These are phyloP conservation scores for Ametastegia equiseti DNA, from an alignment of 2,888 invertebrate species.

Conservation along the genomic window DNA sequence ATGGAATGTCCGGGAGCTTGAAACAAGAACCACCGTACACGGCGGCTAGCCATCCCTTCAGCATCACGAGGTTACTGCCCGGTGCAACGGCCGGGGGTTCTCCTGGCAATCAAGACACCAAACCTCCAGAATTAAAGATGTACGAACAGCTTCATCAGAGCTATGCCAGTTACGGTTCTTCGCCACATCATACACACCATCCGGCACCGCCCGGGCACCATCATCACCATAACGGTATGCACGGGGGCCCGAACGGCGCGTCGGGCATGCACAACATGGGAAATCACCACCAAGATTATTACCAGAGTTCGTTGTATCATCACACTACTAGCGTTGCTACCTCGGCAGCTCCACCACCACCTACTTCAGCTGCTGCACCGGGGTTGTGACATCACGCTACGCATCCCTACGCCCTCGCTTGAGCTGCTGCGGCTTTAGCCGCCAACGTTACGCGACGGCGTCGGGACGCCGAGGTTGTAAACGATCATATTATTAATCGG, in stretches of 20 bases:
- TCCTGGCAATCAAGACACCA: slow-evolving; percentile 70
- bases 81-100: slow-evolving; percentile 85
- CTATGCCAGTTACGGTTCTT: slow-evolving; percentile 81
- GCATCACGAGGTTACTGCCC: slow-evolving; percentile 94
- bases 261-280: slow-evolving; percentile 72
- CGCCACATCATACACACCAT: slow-evolving; percentile 80
- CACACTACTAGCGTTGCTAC: slow-evolving; percentile 70
- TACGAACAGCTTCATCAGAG: slow-evolving; percentile 86
- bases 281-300: slow-evolving; percentile 79
- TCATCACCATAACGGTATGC: slow-evolving; percentile 81
- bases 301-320: slow-evolving; percentile 88
- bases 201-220: slow-evolving; percentile 74
- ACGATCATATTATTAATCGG: slow-evolving; percentile 48
- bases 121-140: slow-evolving; percentile 90
- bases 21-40: slow-evolving; percentile 90
- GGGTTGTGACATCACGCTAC: slow-evolving; percentile 89
- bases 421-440: slow-evolving; percentile 76
- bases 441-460: slow-evolving; percentile 50
- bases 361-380: slow-evolving; percentile 83
- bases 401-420: slow-evolving; percentile 87
- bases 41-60: slow-evolving; percentile 94
- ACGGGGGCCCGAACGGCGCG: slow-evolving; percentile 79
- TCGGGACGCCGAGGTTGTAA: slow-evolving; percentile 12
- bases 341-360: slow-evolving; percentile 75
- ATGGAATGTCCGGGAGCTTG: slow-evolving; percentile 81